Percentiles rank a stretch among this genome's conserved stretches.
phyloP scores from a whole-genome alignment of 2,113 vertebrate species.

The Cacatua alba region DNA sequence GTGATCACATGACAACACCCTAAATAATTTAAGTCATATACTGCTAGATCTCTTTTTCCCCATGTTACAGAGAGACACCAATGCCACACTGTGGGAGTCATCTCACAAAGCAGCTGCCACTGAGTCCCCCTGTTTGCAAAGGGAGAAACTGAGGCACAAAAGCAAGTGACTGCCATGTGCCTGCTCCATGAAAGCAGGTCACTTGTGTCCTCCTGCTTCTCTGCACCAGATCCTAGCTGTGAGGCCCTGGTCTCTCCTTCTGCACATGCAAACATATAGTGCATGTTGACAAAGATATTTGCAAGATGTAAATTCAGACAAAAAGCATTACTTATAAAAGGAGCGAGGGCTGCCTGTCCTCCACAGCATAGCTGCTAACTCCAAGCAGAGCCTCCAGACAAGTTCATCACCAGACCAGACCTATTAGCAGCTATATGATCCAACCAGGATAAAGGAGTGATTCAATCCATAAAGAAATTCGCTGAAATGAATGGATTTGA shows the following conservation, averaged over 20 bases:
- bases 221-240: background rate
- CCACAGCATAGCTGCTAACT: background rate
- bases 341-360: background rate
- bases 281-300: background rate
- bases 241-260: background rate
- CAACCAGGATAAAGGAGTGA: background rate
- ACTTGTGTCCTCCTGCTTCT: background rate
- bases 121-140: background rate
- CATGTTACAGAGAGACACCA: background rate
- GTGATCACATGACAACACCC: constrained; percentile 60
- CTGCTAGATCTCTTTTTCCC: background rate
- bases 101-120: background rate
- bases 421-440: background rate
- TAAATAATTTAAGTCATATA: constrained; percentile 44
- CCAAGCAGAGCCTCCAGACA: background rate
- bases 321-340: background rate
- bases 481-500: background rate
- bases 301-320: background rate
- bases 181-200: background rate
- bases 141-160: background rate
- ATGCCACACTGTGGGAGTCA: background rate
- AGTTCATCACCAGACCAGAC: background rate
- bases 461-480: background rate
- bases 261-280: background rate
- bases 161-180: fast-evolving